Percentiles rank a stretch among this genome's conserved stretches.
Conservation (phyloP, 1,140 invertebrate genomes). For the Asobara japonica region DNA sequence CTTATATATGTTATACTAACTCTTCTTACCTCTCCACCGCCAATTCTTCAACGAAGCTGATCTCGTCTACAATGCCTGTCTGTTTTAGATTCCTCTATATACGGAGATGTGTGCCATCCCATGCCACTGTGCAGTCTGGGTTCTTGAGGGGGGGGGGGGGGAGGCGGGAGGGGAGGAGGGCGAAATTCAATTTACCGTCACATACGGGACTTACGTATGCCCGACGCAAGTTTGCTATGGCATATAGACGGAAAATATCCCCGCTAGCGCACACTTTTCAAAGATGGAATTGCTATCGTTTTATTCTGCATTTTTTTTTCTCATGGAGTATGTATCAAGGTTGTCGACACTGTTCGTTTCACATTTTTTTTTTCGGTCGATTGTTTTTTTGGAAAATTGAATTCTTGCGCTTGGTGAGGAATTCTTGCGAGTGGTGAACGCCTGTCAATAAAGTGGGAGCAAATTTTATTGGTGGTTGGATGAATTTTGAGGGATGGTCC, state of each 20-base stretch:
- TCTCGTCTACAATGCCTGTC: conserved; percentile 7
- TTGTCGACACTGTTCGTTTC: not conserved
- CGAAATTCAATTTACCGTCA: conserved; percentile 27
- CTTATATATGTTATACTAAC: not conserved
- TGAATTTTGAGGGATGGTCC: no score
- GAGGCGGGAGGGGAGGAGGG: no score
- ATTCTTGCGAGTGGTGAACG: no score
- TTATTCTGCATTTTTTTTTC: not conserved
- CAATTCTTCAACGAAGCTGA: not conserved
- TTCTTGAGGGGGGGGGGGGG: not conserved
- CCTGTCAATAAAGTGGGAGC: no score
- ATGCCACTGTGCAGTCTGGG: not conserved
- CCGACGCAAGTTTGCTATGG: not conserved
- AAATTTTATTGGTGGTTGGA: no score
- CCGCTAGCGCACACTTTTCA: not conserved
- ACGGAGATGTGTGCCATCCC: not conserved
- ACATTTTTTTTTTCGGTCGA: no score
- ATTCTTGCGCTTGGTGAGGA: no score
- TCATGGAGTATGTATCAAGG: not conserved
- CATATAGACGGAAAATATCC: not conserved
- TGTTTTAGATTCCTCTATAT: conserved; percentile 25
- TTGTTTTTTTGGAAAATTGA: no score
- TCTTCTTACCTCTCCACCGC: not conserved
- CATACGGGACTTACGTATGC: conserved; percentile 24
- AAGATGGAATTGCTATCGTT: conserved; percentile 2